Percentiles rank a stretch among this genome's conserved stretches.
phyloP scores from a whole-genome alignment of 1,140 invertebrate species.

The Papilio aristodemus region DNA sequence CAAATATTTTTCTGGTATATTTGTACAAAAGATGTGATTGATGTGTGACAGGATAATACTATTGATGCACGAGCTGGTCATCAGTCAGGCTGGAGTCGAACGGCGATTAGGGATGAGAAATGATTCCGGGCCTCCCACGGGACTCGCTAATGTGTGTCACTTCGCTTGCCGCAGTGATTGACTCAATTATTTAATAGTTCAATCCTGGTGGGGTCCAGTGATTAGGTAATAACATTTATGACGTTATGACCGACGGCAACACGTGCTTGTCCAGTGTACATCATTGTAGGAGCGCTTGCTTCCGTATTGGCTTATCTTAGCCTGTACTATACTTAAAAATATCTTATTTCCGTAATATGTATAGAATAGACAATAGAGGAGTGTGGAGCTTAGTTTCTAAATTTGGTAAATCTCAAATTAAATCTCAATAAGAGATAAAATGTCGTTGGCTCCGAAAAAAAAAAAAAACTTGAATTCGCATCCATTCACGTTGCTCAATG shows the following conservation, averaged over 20 bases:
- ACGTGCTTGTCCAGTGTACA: no score
- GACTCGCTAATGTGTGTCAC: neutral
- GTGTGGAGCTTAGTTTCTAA: no score
- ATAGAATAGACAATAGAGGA: no score
- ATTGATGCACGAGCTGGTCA: neutral
- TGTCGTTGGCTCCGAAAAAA: no score
- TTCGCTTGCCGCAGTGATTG: neutral
- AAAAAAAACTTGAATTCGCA: no score
- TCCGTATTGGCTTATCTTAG: no score
- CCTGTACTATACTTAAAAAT: no score
- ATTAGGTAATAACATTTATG: neutral
- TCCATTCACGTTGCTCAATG: no score
- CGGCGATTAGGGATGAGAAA: neutral
- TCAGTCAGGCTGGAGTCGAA: neutral
- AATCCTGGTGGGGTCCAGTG: neutral
- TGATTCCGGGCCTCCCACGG: neutral
- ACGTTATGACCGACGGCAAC: neutral
- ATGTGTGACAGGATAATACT: neutral
- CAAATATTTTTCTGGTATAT: neutral
- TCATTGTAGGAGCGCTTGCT: no score
- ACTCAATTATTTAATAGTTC: neutral
- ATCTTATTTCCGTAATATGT: no score
- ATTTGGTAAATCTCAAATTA: no score
- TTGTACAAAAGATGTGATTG: neutral
- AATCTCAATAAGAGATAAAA: no score